Base-by-base conservation (phyloP, 2,797 vertebrate genomes). In the Gouania willdenowi region DNA sequence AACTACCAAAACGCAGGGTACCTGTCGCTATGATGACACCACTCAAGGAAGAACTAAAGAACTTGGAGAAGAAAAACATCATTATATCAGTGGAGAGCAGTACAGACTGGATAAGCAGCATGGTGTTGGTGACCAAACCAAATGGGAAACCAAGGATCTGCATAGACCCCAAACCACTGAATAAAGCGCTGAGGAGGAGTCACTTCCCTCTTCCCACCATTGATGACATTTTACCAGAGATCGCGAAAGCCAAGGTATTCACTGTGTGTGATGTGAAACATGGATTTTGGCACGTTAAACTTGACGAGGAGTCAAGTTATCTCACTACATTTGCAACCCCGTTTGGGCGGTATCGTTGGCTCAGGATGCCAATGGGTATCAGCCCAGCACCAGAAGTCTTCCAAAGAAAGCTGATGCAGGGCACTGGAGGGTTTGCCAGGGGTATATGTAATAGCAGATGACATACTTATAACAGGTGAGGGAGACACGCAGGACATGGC, bases 261-360 rank as follows among this genome's bases (percentile, higher is more conserved):
- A 18, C 35, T 16, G 57, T 71, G 0, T 71, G 65, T 28, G 56
- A 77, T 1, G 16, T 69, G 0, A 72, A 49, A 6, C 4, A 13
- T 7, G 48, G 48, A 0, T 55, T 66, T 8, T 73, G 59, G 54
- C 54, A 58, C 18, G 34, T 42, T 2, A 26, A 41, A 8, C n/a
- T 60, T 2, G 40, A 35, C 7, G 44, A 69, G 4, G 16, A 63
- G 52, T 72, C 41, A 1, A 66, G 43, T 4, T 59, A 42, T 17
- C 18, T 66, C 2, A 58, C 42, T 1, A 46, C 26, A 6, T 59
- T 43, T 16, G 16, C 12, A 0, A 42, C 24, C 3, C 36, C 30
- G 4, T 36, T 26, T 4, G 3, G 42, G 2, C 6, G n/a, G 0
- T 22, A 28, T 9, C 8, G 1, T 1, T 41, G 32, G 21, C 22